Base-by-base conservation (phyloP, 2,797 vertebrate species). In the Myotis daubentonii region DNA sequence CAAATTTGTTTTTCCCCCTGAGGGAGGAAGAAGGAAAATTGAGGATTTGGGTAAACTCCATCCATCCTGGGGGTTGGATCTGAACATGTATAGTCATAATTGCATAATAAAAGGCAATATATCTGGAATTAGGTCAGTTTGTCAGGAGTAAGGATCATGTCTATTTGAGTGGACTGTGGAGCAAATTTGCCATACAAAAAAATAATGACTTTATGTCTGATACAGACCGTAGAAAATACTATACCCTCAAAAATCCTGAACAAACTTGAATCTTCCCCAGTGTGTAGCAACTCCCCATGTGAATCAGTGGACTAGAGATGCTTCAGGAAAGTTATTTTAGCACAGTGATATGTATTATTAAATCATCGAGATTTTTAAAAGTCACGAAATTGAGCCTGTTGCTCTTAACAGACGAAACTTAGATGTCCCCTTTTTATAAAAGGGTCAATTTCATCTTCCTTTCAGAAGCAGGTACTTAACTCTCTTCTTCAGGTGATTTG, bases 11-110 rank as follows among this genome's bases (percentile, higher is more conserved):
- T 66, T 33, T 10, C 68, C 51, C 92, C 68, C 2, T 6, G 94
- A 62, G 97, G 93, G 94, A 97, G 94, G 96, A 98, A 92, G 88
- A 98, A 97, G 95, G 85, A 95, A 98, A 98, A 93, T 96, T 96
- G 95, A 97, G 98, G 96, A 95, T 97, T 97, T 98, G 97, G 97
- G 97, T 96, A 94, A 96, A 97, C 92, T 97, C 74, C 94, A 97
- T 98, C 97, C 94, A 87, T 97, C 96, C 87, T 80, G 49, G 97
- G 96, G 97, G 95, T 96, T 97, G 95, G 94, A 94, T 91, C 94
- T 97, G 96, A 97, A 94, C 68, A 96, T 87, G 95, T 85, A 75
- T 91, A 97, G 95, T 91, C 81, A 60, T 55, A 79, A 65, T 55
- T 89, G 70, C 80, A 83, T 94, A 92, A 90, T 94, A 80, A 89